Base-by-base conservation (phyloP, 2,888 invertebrate genomes). In the Taenaris catops region DNA sequence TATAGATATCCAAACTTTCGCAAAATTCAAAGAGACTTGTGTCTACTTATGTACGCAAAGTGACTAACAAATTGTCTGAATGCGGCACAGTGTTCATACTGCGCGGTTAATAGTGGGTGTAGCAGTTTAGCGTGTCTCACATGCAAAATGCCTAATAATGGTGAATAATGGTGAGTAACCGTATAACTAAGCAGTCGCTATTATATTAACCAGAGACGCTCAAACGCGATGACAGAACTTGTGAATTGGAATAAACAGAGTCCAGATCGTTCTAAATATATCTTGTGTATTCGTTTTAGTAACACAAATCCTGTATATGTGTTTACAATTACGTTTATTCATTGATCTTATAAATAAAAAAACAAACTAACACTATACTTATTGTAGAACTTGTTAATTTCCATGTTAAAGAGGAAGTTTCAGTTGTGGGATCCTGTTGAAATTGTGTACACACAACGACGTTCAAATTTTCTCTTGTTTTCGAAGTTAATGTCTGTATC, bases 101-200 rank as follows among this genome's bases (percentile, higher is more conserved):
- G 46, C 53, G 46, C 45, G 49, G 54, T 46, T 49, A 49, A 55
- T 58, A 49, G 58, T 60, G 55, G 55, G 55, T 61, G 54, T 55
- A 57, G 57, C 58, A 59, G 58, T 63, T 58, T 53, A 53, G 53
- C 50, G 52, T 68, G 76, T 56, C 63, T 58, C 49, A 73, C 75
- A 80, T 81, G 79, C 69, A 55, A 63, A 78, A 66, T 61, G 58
- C 62, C 66, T 71, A 58, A 66, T 80, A 70, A 69, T 60, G 49
- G 55, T 41, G 46, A 47, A 48, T 55, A 50, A 51, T 54, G 54
- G 53, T 41, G 33, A 48, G 36, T 39, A 27, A 34, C 21, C 14
- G 31, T 23, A 10, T 19, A 17, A 17, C 23, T 36, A 29, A 11
- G 25, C 39, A 38, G 36, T 44, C 43, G 34, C 38, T 40, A 41